Evolutionary conservation across 2,888 invertebrate species (phyloP).

Genomic region (Aspidapion aeneum): DNA sequence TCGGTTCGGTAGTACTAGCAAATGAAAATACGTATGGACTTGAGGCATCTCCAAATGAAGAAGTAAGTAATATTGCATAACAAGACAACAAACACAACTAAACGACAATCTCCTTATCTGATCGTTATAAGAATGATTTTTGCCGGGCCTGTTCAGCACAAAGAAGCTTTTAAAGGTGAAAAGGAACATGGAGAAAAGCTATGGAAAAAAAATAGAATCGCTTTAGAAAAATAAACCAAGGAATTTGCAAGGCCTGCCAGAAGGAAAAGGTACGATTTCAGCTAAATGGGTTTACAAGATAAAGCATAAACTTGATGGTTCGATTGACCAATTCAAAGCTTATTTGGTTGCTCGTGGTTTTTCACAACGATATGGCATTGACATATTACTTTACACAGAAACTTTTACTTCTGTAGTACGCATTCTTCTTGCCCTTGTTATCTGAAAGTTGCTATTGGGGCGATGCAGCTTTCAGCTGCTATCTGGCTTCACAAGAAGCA

Average conservation of each 20-base stretch:
- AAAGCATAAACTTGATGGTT: conserved; percentile 7
- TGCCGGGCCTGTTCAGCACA: too few species aligned
- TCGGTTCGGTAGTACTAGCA: too few species aligned
- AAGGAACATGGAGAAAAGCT: conserved; percentile 9
- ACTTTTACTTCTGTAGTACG: conserved; percentile 21
- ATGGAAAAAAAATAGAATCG: conserved; percentile 11
- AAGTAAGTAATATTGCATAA: too few species aligned
- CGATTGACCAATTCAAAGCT: conserved; percentile 13
- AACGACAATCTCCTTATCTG: too few species aligned
- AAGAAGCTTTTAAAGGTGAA: too few species aligned
- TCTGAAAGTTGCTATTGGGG: too few species aligned
- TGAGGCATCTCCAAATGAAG: too few species aligned
- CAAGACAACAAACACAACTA: too few species aligned
- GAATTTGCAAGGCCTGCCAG: conserved; percentile 11
- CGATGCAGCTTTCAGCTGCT: too few species aligned
- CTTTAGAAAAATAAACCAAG: conserved; percentile 16
- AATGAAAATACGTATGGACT: too few species aligned
- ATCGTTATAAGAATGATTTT: too few species aligned
- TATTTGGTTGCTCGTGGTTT: conserved; percentile 20
- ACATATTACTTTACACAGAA: conserved; percentile 13
- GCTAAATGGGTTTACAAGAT: conserved; percentile 20
- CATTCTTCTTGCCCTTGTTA: conserved; percentile 13
- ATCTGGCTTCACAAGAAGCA: too few species aligned
- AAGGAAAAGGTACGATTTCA: conserved; percentile 15
- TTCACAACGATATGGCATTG: conserved; percentile 18